These are phyloP conservation scores for Amyelois transitella DNA, from an alignment of 1,140 invertebrate genomes.

Conservation along the genomic window DNA sequence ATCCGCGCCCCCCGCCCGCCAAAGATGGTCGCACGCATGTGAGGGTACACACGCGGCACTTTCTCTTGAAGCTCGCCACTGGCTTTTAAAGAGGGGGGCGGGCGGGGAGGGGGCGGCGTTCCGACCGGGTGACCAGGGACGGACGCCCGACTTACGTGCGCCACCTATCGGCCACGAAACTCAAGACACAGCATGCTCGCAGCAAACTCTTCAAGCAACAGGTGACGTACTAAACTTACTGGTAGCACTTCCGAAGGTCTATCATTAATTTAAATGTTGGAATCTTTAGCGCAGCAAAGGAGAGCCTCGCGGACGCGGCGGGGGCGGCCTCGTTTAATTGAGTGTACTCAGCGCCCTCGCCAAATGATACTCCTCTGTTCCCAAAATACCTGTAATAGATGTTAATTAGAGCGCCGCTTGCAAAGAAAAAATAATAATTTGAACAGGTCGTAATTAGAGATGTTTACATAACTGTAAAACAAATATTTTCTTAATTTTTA, in stretches of 20 bases:
- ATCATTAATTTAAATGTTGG: too few species aligned
- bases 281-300: constrained; percentile 5
- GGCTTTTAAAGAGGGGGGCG: constrained; percentile 69
- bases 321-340: constrained; percentile 55
- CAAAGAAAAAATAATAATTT: constrained; percentile 70
- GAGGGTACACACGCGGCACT: constrained; percentile 67
- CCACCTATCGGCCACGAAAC: constrained; percentile 19
- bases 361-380: constrained; percentile 63
- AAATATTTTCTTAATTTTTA: constrained; percentile 73
- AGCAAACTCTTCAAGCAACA: constrained; percentile 7
- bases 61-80: constrained; percentile 72
- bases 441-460: constrained; percentile 71
- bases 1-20: constrained; percentile 49
- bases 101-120: constrained; percentile 37
- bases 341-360: constrained; percentile 63
- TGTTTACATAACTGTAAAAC: constrained; percentile 70
- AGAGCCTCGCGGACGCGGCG: constrained; percentile 18
- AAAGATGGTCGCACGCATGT: constrained; percentile 66
- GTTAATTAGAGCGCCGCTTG: constrained; percentile 64
- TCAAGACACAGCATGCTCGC: background rate
- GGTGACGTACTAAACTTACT: too few species aligned
- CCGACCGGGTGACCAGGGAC: constrained; percentile 57
- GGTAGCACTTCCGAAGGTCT: too few species aligned
- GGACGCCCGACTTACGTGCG: constrained; percentile 31
- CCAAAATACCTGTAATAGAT: constrained; percentile 69